Percentiles rank a stretch among this genome's conserved stretches.
phyloP scores from a whole-genome alignment of 2,113 vertebrate species.

The Tachysurus fulvidraco region DNA sequence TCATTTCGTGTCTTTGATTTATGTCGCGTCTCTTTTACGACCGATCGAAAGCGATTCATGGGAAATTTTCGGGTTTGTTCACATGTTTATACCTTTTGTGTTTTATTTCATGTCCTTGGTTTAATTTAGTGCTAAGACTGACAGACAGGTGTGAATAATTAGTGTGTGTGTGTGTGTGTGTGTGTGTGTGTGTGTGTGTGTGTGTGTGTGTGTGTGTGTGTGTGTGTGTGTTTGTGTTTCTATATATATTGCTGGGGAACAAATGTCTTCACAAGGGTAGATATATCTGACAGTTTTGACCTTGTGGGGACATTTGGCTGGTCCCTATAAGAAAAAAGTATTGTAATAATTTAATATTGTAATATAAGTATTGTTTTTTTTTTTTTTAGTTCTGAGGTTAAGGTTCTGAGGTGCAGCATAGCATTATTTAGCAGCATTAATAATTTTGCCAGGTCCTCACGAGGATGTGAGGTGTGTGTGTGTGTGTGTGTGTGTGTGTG shows the following conservation, averaged over 20 bases:
- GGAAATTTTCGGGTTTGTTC: conserved; percentile 18
- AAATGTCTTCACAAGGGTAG: not conserved
- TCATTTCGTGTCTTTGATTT: not conserved
- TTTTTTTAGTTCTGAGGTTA: not conserved
- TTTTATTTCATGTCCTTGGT: conserved; percentile 18
- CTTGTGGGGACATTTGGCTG: not conserved
- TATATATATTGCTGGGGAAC: not conserved
- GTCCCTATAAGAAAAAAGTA: not conserved
- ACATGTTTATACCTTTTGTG: not conserved
- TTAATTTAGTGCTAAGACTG: conserved; percentile 44
- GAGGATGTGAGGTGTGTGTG: conserved; percentile 10
- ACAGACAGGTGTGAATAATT: conserved; percentile 65
- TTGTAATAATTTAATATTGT: not conserved
- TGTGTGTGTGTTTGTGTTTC: conserved; percentile 20
- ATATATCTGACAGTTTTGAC: not conserved
- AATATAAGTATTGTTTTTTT: not conserved
- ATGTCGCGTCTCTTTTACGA: not conserved
- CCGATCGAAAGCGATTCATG: conserved; percentile 16
- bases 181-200: conserved; percentile 25
- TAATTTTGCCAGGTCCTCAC: not conserved
- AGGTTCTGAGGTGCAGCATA: not conserved
- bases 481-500: conserved; percentile 27
- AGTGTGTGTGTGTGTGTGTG: conserved; percentile 39
- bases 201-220: conserved; percentile 28
- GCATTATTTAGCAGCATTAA: not conserved